These are phyloP conservation scores for Cynaeus angustus DNA, from an alignment of 2,888 invertebrate species.

Conservation along the genomic window DNA sequence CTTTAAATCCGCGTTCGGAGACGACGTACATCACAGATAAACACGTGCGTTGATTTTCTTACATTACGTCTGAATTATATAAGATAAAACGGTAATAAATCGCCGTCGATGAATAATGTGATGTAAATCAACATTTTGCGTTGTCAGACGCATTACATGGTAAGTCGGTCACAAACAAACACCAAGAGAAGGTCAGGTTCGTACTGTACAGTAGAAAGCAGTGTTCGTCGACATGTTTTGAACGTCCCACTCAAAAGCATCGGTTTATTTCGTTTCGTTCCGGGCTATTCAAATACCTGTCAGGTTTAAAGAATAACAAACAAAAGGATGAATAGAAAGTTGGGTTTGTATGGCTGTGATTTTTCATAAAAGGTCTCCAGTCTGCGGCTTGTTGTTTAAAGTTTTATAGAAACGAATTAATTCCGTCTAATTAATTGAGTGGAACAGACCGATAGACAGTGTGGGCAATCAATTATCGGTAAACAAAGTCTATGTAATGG, in stretches of 20 bases:
- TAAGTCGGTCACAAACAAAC: conserved; percentile 41
- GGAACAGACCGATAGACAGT: no score
- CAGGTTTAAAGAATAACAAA: conserved; percentile 6
- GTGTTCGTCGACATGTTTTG: conserved; percentile 33
- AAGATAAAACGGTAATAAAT: conserved; percentile 9
- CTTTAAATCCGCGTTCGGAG: background rate
- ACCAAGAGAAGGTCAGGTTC: conserved; percentile 43
- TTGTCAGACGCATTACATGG: conserved; percentile 25
- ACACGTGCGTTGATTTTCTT: conserved; percentile 17
- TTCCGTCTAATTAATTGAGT: no score
- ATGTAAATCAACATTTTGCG: conserved; percentile 39
- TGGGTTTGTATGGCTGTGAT: no score
- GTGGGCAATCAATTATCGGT: no score
- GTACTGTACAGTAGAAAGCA: conserved; percentile 28
- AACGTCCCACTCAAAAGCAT: conserved; percentile 46
- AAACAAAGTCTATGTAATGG: no score
- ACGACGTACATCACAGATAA: conserved; percentile 1
- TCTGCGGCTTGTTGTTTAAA: no score
- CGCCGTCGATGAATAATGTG: background rate
- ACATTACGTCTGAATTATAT: background rate
- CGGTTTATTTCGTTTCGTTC: conserved; percentile 28
- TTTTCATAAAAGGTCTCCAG: no score
- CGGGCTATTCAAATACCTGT: conserved; percentile 35
- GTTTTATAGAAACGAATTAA: no score
- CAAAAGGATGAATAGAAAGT: no score